Evolutionary conservation across 2,113 vertebrate genomes (phyloP).

Genomic region (Eidolon helvum): DNA sequence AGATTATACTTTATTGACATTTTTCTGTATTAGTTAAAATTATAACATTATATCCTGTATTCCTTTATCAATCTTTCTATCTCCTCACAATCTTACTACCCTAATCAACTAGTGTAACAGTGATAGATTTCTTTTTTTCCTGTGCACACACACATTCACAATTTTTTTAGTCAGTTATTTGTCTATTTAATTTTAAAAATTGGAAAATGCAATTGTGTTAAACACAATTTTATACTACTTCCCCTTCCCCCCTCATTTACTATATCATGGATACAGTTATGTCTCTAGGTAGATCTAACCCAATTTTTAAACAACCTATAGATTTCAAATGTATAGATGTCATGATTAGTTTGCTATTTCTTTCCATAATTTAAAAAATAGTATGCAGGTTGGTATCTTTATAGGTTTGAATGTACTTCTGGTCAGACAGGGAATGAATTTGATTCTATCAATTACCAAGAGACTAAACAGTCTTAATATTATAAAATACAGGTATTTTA

Average conservation of each 20-base stretch:
- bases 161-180: not conserved
- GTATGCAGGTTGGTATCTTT: not conserved
- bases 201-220: not conserved
- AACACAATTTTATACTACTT: not conserved
- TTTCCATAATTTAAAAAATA: not conserved
- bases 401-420: not conserved
- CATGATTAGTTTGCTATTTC: not conserved
- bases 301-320: not conserved
- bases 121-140: not conserved
- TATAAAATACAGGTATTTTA: not conserved
- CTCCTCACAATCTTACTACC: not conserved
- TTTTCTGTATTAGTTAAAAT: not conserved
- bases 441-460: not conserved
- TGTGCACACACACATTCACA: too few relatives aligned
- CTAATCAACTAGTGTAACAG: not conserved
- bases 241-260: not conserved
- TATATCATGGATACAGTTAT: not conserved
- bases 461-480: not conserved
- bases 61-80: not conserved
- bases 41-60: not conserved
- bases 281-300: not conserved
- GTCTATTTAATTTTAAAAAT: not conserved
- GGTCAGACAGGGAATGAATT: not conserved
- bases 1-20: not conserved
- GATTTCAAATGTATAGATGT: not conserved